phyloP scores from a whole-genome alignment of 1,140 invertebrate species.

The Asobara japonica region DNA sequence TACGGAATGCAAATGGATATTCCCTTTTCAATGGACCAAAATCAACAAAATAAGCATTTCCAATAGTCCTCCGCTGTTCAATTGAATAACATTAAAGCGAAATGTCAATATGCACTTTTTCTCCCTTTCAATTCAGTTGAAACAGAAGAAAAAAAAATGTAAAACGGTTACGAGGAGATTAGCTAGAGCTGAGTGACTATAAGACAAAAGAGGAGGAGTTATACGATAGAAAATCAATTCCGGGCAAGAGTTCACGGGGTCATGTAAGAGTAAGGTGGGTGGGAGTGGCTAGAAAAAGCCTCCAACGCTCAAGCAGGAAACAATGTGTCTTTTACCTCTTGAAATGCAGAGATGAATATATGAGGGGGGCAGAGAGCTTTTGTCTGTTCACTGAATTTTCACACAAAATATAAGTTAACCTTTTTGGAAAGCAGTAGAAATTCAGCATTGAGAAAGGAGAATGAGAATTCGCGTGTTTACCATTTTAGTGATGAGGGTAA shows the following conservation, averaged over 20 bases:
- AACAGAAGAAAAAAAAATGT: background rate
- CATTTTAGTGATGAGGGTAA: no score
- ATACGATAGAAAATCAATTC: background rate
- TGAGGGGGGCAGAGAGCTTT: background rate
- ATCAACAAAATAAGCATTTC: no score
- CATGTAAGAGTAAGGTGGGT: background rate
- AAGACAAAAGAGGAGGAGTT: background rate
- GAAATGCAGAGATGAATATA: background rate
- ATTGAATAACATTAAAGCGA: no score
- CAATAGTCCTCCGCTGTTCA: no score
- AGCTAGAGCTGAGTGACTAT: background rate
- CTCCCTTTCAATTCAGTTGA: background rate
- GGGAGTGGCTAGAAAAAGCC: background rate
- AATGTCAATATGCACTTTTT: background rate
- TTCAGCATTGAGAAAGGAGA: no score
- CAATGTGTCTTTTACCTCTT: background rate
- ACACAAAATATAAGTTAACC: background rate
- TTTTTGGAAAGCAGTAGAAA: no score
- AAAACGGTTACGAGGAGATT: background rate
- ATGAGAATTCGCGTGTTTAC: no score
- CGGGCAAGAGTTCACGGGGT: background rate
- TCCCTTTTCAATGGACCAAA: no score
- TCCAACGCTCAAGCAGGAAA: background rate
- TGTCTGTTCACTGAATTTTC: background rate
- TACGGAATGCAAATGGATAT: no score